Base-by-base conservation (phyloP, 2,797 vertebrate species). In the Cyclopterus lumpus region DNA sequence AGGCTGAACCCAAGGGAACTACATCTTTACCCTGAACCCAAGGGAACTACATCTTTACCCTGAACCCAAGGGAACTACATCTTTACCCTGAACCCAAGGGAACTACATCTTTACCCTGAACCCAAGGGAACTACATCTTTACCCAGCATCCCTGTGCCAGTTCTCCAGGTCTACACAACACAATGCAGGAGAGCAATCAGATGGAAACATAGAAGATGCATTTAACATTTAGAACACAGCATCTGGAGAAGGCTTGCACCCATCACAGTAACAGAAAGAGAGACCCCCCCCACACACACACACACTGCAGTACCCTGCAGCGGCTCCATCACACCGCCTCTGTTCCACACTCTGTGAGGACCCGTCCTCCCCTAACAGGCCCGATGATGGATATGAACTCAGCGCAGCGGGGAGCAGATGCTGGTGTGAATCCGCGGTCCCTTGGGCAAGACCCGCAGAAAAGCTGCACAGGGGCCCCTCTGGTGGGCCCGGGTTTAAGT, bases 371-470 rank as follows among this genome's bases (percentile, higher is more conserved):
- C 26, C 69, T 85, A 79, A 88, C 83, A 79, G 85, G 63, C 54
- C 65, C 73, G 38, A 79, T 84, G 88, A 87, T 81, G 34, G 81
- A 88, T 90, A 92, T 80, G 80, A 84, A 91, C 58, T 87, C 81
- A 70, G 87, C 83, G 72, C 51, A 66, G 63, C 16, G 60, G 85
- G 86, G 85, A 88, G 86, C 82, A 90, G 91, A 86, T 90, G 88
- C 80, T 86, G 83, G 85, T 84, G 86, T 66, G 84, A 80, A 79
- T 55, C 82, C 66, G 8, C 2, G 28, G 84, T 91, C 90, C 89
- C 89, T 3, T 76, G 83, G 89, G 88, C 80, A 53, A 30, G 77
- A 72, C 82, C 7, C 76, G 58, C 44, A 63, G 78, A 38, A 10
- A 70, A 74, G 86, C 84, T 83, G 84, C 91, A 89, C 54, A 76